A percentile compares a stretch with the other conserved stretches of the same genome.
These are phyloP conservation scores for Drosophila subpulchrella DNA, from an alignment of 1,140 invertebrate genomes.

Conservation along the genomic window DNA sequence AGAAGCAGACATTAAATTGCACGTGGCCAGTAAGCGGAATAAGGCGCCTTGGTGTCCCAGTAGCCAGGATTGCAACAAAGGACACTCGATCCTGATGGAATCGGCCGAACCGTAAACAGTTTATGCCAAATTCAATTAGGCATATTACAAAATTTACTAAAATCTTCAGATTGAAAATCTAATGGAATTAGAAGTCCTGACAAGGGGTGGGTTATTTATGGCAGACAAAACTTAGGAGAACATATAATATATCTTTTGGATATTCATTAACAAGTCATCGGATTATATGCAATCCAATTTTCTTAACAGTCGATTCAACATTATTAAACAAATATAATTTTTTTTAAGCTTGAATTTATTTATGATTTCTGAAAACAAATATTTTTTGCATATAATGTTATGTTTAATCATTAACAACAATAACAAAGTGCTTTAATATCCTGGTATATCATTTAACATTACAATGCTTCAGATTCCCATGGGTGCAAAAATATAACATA, in stretches of 20 bases:
- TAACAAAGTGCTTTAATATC: no score
- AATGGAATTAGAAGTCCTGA: constrained; percentile 22
- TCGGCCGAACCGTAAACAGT: constrained; percentile 28
- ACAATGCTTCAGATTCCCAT: background rate
- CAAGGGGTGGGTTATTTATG: background rate
- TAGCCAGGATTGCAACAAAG: constrained; percentile 20
- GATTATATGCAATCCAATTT: no score
- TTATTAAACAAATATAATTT: no score
- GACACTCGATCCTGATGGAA: background rate
- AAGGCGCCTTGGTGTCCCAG: constrained; percentile 26
- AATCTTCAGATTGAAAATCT: background rate
- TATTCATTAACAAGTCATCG: no score
- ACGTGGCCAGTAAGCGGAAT: constrained; percentile 31
- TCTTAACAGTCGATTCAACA: no score
- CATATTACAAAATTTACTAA: constrained; percentile 46
- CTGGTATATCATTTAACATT: background rate
- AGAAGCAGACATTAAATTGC: constrained; percentile 58
- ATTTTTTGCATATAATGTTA: no score
- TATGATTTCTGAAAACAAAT: no score
- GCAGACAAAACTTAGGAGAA: background rate
- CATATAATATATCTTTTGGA: no score
- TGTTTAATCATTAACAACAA: no score
- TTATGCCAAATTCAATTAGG: constrained; percentile 58
- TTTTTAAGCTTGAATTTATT: no score
- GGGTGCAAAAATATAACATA: background rate